Conservation (phyloP, 2,888 invertebrate species). For the Eustalomyia histrio region DNA sequence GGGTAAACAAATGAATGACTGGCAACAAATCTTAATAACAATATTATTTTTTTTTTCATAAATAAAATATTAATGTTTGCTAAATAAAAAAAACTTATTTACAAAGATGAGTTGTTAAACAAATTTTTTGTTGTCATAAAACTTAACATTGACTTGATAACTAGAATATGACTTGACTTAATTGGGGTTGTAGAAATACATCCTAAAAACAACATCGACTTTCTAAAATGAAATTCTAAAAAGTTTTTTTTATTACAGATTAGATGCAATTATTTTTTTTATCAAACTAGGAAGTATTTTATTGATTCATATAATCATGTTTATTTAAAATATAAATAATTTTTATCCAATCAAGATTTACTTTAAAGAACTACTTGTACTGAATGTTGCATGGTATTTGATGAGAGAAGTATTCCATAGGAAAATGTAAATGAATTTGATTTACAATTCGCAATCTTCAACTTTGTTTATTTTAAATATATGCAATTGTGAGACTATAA, state of each 20-base stretch:
- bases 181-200: constrained; percentile 26
- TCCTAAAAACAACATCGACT: constrained; percentile 20
- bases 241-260: constrained; percentile 1
- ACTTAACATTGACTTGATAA: constrained; percentile 37
- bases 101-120: constrained; percentile 1
- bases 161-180: constrained; percentile 32
- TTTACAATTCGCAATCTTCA: too few species aligned
- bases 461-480: too few species aligned
- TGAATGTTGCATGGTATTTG: not conserved
- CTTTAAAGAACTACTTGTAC: constrained; percentile 1
- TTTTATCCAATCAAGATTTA: constrained; percentile 37
- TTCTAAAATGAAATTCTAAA: constrained; percentile 37
- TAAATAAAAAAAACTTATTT: not conserved
- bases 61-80: not conserved
- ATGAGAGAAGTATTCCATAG: not conserved
- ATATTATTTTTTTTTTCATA: not conserved
- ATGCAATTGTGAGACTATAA: too few species aligned
- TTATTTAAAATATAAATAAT: constrained; percentile 42
- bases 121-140: not conserved
- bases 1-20: constrained; percentile 51
- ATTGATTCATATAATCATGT: constrained; percentile 43
- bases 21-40: not conserved
- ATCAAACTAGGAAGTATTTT: constrained; percentile 56
- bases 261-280: constrained; percentile 49
- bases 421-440: not conserved